Evolutionary conservation across 2,888 invertebrate species (phyloP), one percentile per base, ranked within the genome.

Genomic region (Protophormia terraenovae): DNA sequence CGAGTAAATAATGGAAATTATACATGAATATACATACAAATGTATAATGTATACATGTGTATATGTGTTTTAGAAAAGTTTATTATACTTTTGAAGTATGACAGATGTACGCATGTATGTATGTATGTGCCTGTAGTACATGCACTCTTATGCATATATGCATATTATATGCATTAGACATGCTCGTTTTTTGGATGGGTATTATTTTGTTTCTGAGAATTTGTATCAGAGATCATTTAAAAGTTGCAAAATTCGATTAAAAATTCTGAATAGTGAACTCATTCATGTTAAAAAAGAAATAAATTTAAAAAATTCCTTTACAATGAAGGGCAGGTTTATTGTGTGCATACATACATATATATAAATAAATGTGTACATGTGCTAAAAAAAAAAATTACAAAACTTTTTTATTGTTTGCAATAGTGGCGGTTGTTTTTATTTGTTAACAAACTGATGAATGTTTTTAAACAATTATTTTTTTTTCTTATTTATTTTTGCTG

Each of bases 381-480:
- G 72, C 7, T n/a, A n/a, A n/a, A n/a, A n/a, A 16, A 41, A 58
- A 72, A 47, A 58, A 29, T 72, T 45, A 29, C 12, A 24, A 50
- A 47, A 50, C 16, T 62, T 19, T 35, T 75, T 35, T 32, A 38
- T 64, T 75, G 53, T 62, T 60, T 22, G 10, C 24, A 38, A 24
- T 27, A 27, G 29, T 35, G 41, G 47, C 73, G 22, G 14, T 73
- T 47, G 24, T 62, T 62, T 47, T 55, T 32, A 16, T 73, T 50
- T 47, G 16, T 35, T 62, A 60, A 35, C 27, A 47, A 73, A 47
- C 24, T 45, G 32, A 47, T 32, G 24, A 62, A 73, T 38, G 6
- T 73, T 73, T 73, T 22, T 10, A 41, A 60, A 58, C 14, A 19
- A 14, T n/a, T 73, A n/a, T n/a, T n/a, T n/a, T n/a, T n/a, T n/a